Evolutionary conservation across 2,113 vertebrate species (phyloP), one percentile per base, ranked within the genome.

Genomic region (Clarias gariepinus): DNA sequence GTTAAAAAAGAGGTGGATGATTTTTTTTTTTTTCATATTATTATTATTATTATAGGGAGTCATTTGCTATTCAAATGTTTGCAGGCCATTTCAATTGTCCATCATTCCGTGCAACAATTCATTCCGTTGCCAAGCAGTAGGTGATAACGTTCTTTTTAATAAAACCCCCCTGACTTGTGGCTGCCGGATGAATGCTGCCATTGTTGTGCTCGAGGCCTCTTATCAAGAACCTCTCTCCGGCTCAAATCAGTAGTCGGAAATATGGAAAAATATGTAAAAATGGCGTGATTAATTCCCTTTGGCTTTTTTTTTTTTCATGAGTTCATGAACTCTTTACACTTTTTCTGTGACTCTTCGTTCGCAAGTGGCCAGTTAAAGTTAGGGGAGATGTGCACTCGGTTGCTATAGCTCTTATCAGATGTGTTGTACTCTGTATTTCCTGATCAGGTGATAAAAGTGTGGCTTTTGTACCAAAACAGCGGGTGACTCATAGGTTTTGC

Each of bases 251-350:
- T 90, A 91, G 89, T 91, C 89, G 91, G 91, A 93, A 92, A 89
- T 94, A 94, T 93, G 93, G 91, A 95, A 94, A 95, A 93, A 92
- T 93, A 94, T 94, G 93, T 94, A 95, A 95, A 95, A 95, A 94
- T 85, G 28, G 83, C 60, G 82, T 88, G 91, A 95, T 95, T 93
- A 90, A 84, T 87, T 52, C 90, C 85, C 85, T 81, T 89, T 87
- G 79, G 86, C 89, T 87, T 88, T 92, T 90, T 58, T 58, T 58
- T 58, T 58, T 58, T 52, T 87, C 30, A n/a, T 64, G 86, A 86
- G 63, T 77, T 80, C 73, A 73, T 55, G 53, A 58, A 15, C 21
- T 13, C 23, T 85, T 76, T 61, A 41, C 25, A 60, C 28, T 82
- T 58, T 68, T 53, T 69, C 60, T 18, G 0, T 61, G n/a, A 30